Evolutionary conservation across 2,888 invertebrate genomes (phyloP), one percentile per base, ranked within the genome.

Genomic region (Sclerodermus sp.): DNA sequence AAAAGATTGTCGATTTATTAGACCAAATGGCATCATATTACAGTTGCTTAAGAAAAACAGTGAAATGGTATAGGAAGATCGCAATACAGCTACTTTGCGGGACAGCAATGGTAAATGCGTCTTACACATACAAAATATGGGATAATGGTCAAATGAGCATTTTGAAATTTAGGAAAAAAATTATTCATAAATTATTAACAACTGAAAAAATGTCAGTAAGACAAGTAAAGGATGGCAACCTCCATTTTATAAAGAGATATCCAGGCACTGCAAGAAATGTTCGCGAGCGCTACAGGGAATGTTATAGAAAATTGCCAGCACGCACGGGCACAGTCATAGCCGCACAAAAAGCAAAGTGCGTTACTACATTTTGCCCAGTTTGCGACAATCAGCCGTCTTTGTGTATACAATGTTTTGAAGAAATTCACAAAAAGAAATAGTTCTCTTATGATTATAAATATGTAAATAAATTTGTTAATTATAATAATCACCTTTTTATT

Each of bases 1-100:
- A 51, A 49, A 51, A 51, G 14, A 39, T 46, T 1, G 47, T 51
- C 12, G 47, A 47, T 43, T 42, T 43, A 10, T 32, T 42, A 2
- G 42, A 50, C 31, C 46, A 50, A 46, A 37, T 50, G 42, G n/a
- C 50, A 18, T 46, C 50, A 5, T 51, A 51, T 23, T 51, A 51
- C 23, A 46, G 18, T 50, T 34, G 50, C 13, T 13, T 50, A 42
- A 46, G 45, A 46, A 50, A 45, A 46, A 50, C 45, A 32, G 34
- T n/a, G n/a, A n/a, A n/a, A n/a, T n/a, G n/a, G n/a, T n/a, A n/a
- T n/a, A n/a, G n/a, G n/a, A 45, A 49, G 10, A 50, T 45, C 8
- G 17, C n/a, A 30, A 42, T 50, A 42, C 45, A 50, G 14, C 41
- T 50, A 37, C 37, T 50, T 41, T 50, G 50, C 45, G 45, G 50